Base-by-base conservation (phyloP, 2,113 vertebrate species). In the Etheostoma spectabile region DNA sequence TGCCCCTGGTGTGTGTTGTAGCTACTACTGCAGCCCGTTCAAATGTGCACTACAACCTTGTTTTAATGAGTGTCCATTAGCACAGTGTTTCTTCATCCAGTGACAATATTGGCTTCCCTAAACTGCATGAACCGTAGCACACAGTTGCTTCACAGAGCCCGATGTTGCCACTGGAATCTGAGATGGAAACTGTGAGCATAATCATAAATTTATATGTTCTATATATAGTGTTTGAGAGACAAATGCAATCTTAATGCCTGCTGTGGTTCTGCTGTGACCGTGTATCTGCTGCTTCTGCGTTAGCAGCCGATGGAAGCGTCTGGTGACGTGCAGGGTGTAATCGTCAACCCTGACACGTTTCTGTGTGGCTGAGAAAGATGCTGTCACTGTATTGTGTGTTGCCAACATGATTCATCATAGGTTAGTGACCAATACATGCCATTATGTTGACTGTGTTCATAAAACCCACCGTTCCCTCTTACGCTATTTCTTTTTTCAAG, bases 191-290 rank as follows among this genome's bases (percentile, higher is more conserved):
- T 61, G 67, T 48, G 79, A 80, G 77, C 1, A 13, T 33, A 22
- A 83, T 87, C 70, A 86, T 82, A 74, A 62, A 87, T 87, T 83
- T 48, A 84, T 82, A 63, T 14, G 33, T 75, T 74, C 83, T 90
- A 89, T 89, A 86, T 92, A 72, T 89, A 89, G 83, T 19, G 30
- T 79, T 45, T 24, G 33, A 46, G 64, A 76, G 79, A 80, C 65
- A 79, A 79, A 79, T 78, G 69, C 48, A 65, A 61, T 75, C 66
- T 77, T 76, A 62, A 74, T 77, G 79, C 21, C 52, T 4, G 35
- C 52, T 4, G 45, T 30, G 19, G 30, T 49, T 49, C 15, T 69
- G 74, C 30, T 53, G 75, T 22, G 51, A 59, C 49, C 0, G 64
- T 69, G 48, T 15, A 46, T 62, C 61, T 59, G 53, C 67, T 69